Conservation (phyloP, 2,113 vertebrate genomes). For the Oncorhynchus masou region DNA sequence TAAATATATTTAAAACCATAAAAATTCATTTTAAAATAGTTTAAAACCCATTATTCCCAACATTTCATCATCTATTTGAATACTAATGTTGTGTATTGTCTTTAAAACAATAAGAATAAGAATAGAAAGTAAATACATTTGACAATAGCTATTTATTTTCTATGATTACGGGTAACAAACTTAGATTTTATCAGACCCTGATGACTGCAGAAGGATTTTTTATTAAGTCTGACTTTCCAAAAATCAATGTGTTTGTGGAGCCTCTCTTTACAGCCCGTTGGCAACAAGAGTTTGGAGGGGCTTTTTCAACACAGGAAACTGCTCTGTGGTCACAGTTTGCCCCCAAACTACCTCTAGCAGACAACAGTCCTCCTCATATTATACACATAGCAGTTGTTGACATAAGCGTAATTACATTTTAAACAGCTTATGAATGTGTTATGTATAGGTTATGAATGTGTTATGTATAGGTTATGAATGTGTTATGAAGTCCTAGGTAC, state of each 20-base stretch:
- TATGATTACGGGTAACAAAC: neutral
- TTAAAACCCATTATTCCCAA: constrained; percentile 2
- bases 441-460: too few relatives aligned
- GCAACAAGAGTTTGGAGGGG: constrained; percentile 21
- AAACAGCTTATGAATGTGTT: too few relatives aligned
- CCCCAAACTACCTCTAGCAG: constrained; percentile 23
- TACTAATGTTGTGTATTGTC: neutral
- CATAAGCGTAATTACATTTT: neutral
- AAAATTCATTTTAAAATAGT: neutral
- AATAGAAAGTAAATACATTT: too few relatives aligned
- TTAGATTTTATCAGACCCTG: neutral
- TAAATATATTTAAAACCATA: too few relatives aligned
- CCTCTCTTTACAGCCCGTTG: constrained; percentile 38
- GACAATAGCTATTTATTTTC: too few relatives aligned
- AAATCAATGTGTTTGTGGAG: constrained; percentile 24
- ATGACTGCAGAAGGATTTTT: constrained; percentile 6
- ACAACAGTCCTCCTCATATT: neutral
- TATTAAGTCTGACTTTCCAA: constrained; percentile 39
- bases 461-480: too few relatives aligned
- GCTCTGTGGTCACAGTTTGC: constrained; percentile 16
- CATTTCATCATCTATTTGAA: too few relatives aligned
- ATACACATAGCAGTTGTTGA: neutral
- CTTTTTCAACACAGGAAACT: constrained; percentile 42
- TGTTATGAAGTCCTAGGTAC: too few relatives aligned
- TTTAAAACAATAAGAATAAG: neutral